Conservation (phyloP, 2,888 invertebrate genomes). For the Latrodectus elegans region DNA sequence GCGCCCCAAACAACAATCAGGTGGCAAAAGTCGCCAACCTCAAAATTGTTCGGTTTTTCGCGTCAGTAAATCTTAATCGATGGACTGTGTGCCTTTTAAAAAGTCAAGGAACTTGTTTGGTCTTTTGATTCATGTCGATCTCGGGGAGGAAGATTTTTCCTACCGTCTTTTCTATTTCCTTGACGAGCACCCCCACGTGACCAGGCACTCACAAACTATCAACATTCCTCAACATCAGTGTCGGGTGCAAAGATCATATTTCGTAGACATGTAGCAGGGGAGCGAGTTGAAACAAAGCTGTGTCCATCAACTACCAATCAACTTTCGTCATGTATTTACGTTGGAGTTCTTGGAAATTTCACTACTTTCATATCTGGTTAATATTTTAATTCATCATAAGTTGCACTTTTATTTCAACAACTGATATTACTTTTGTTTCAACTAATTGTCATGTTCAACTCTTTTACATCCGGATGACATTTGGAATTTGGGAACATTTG, state of each 20-base stretch:
- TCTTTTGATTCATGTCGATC: slow-evolving; percentile 20
- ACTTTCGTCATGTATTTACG: too few relatives aligned
- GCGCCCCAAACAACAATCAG: slow-evolving; percentile 20
- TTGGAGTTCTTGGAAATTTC: too few relatives aligned
- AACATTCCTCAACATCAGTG: slow-evolving; percentile 48
- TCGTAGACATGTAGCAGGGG: slow-evolving; percentile 5
- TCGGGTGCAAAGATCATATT: slow-evolving; percentile 48
- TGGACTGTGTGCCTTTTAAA: slow-evolving; percentile 13
- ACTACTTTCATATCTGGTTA: too few relatives aligned
- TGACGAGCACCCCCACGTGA: slow-evolving; percentile 12
- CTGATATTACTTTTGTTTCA: too few relatives aligned
- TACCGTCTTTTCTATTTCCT: slow-evolving; percentile 11
- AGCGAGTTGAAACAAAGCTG: slow-evolving; percentile 19
- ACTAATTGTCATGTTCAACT: too few relatives aligned
- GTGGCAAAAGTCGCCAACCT: slow-evolving; percentile 49
- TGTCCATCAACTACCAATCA: background rate
- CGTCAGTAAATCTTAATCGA: slow-evolving; percentile 16
- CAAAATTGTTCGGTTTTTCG: background rate
- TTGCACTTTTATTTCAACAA: too few relatives aligned
- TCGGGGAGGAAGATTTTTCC: background rate
- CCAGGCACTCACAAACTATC: slow-evolving; percentile 30
- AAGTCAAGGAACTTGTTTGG: slow-evolving; percentile 43
- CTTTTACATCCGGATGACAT: too few relatives aligned
- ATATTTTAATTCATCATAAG: too few relatives aligned
- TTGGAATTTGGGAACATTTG: too few relatives aligned